Evolutionary conservation across 2,797 vertebrate species (phyloP).

Genomic region (Eleutherodactylus coqui): DNA sequence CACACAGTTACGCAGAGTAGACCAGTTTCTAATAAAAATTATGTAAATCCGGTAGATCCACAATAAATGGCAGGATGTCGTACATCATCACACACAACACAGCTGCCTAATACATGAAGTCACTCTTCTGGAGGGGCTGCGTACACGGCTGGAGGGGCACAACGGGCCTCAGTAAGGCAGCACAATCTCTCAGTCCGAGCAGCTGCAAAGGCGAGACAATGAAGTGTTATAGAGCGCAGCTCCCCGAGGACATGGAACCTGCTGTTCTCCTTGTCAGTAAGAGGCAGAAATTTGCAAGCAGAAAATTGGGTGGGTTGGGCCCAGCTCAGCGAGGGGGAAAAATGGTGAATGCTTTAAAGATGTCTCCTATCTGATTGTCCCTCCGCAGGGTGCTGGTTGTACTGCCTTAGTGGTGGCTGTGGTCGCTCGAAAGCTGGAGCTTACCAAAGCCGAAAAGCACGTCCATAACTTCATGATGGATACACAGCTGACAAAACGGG

Average conservation of each 20-base stretch:
- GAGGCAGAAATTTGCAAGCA: slow-evolving; percentile 2
- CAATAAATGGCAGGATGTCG: background rate
- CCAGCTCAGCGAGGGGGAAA: background rate
- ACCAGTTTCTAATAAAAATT: background rate
- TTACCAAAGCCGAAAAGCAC: slow-evolving; percentile 97
- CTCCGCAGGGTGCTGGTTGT: slow-evolving; percentile 86
- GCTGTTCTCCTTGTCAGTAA: slow-evolving; percentile 4
- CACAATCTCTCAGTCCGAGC: background rate
- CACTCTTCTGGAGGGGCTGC: too few species aligned
- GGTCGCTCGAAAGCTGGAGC: slow-evolving; percentile 96
- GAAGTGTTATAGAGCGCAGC: background rate
- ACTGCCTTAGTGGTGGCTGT: slow-evolving; percentile 97
- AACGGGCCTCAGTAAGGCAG: background rate
- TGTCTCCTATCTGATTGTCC: slow-evolving; percentile 34
- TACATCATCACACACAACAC: too few species aligned
- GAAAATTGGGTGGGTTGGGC: slow-evolving; percentile 22
- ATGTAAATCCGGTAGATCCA: background rate
- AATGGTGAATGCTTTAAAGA: slow-evolving; percentile 14
- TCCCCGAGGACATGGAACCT: background rate
- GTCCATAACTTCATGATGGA: slow-evolving; percentile 99
- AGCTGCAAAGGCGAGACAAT: slow-evolving; percentile 21
- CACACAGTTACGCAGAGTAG: too few species aligned
- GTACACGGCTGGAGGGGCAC: background rate
- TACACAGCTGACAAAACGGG: slow-evolving; percentile 97
- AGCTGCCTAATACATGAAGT: background rate